Conservation (phyloP, 92 coral and sea anemone species). For the Ricordea florida region DNA sequence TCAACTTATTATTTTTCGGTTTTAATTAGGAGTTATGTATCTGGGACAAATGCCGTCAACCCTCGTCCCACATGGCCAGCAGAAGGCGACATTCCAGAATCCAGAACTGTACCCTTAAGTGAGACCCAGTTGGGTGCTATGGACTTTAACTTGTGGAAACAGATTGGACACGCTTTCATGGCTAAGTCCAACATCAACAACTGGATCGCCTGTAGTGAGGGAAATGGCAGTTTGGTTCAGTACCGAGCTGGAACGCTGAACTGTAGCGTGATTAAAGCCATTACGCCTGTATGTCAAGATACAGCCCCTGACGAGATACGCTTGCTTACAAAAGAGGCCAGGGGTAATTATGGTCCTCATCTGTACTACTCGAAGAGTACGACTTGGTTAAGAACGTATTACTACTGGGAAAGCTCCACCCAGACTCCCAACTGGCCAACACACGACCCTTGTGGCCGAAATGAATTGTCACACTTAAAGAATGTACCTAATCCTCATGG, state of each 20-base stretch:
- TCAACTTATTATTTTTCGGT: no score
- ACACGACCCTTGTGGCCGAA: constrained; percentile 55
- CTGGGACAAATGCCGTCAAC: constrained; percentile 48
- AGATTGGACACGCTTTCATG: constrained; percentile 60
- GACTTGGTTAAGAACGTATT: constrained; percentile 21
- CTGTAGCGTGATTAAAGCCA: constrained; percentile 30
- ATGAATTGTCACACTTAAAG: constrained; percentile 26
- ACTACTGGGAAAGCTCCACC: constrained; percentile 41
- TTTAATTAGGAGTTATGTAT: background rate
- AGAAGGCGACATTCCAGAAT: constrained; percentile 22
- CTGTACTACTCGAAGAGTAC: constrained; percentile 14
- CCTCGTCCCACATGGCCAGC: constrained; percentile 61
- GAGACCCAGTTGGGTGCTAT: constrained; percentile 52
- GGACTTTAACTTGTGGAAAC: constrained; percentile 50
- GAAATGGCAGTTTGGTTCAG: constrained; percentile 53
- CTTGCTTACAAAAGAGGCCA: constrained; percentile 6
- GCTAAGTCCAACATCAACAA: constrained; percentile 73
- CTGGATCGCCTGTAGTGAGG: constrained; percentile 69
- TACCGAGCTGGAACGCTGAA: constrained; percentile 40
- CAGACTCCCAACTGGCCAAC: constrained; percentile 49
- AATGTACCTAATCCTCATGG: constrained; percentile 46
- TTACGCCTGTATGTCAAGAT: constrained; percentile 4
- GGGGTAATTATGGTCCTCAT: constrained; percentile 6
- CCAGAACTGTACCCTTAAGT: constrained; percentile 27
- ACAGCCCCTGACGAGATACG: constrained; percentile 38